phyloP scores from a whole-genome alignment of 1,140 invertebrate genomes.

The Triops longicaudatus region DNA sequence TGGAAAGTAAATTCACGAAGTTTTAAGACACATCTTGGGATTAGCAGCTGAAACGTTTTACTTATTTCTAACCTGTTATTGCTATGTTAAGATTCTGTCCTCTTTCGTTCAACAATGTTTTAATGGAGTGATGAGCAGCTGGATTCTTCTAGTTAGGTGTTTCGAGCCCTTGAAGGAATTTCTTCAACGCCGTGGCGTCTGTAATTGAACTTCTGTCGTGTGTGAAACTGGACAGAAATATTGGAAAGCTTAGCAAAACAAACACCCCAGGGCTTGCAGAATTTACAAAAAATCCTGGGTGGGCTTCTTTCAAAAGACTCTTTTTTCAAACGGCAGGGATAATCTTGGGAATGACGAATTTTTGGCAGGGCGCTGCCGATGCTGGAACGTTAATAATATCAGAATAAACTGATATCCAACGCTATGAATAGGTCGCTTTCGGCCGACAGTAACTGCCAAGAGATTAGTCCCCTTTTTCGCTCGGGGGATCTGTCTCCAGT shows the following conservation, averaged over 20 bases:
- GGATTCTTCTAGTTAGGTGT: not conserved
- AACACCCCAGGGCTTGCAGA: not conserved
- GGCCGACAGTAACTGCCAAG: not conserved
- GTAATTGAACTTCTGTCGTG: not conserved
- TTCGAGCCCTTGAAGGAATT: not conserved
- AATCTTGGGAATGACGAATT: not conserved
- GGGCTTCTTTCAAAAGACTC: not conserved
- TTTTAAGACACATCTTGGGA: no score
- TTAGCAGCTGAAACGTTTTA: no score
- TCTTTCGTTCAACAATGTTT: no score
- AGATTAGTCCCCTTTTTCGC: not conserved
- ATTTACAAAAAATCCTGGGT: not conserved
- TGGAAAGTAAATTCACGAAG: no score
- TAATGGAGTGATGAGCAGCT: not conserved
- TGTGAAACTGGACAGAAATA: not conserved
- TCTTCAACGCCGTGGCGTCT: not conserved
- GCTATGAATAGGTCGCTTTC: not conserved
- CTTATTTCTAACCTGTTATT: no score
- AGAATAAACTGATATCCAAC: not conserved
- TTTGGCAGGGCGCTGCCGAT: not conserved
- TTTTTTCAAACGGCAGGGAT: not conserved
- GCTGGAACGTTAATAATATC: not conserved
- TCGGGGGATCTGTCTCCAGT: not conserved
- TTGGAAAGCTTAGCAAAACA: conserved; percentile 1
- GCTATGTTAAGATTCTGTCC: no score